phyloP scores from a whole-genome alignment of 2,888 invertebrate genomes.

The Muschampia plurimacula region DNA sequence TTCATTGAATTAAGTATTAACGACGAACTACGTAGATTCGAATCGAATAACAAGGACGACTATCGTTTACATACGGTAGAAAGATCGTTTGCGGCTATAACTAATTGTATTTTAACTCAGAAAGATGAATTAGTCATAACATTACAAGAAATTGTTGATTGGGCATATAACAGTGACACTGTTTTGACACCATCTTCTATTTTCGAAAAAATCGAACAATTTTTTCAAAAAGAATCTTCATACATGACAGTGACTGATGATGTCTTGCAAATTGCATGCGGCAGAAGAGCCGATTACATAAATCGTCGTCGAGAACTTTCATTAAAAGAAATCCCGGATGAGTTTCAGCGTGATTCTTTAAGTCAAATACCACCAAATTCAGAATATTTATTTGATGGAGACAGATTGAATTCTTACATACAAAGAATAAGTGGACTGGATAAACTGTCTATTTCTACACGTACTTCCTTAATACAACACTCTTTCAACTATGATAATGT shows the following conservation, averaged over 20 bases:
- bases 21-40: neutral
- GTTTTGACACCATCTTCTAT: neutral
- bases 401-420: neutral
- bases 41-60: neutral
- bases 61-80: neutral
- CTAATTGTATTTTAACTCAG: conserved; percentile 1
- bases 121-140: conserved; percentile 1
- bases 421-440: neutral
- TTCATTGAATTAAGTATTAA: neutral
- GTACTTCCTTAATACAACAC: neutral
- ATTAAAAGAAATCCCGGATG: conserved; percentile 1
- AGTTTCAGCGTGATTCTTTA: neutral
- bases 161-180: neutral
- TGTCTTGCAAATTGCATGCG: conserved; percentile 4
- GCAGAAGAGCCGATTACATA: neutral
- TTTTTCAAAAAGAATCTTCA: neutral
- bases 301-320: neutral
- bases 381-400: neutral
- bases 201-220: neutral
- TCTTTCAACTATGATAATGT: neutral
- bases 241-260: neutral
- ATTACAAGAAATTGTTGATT: conserved; percentile 1
- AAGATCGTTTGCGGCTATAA: conserved; percentile 4
- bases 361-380: conserved; percentile 1
- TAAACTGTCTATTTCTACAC: neutral